These are phyloP conservation scores for Neelides folsomi DNA, from an alignment of 2,888 invertebrate species.

Conservation along the genomic window DNA sequence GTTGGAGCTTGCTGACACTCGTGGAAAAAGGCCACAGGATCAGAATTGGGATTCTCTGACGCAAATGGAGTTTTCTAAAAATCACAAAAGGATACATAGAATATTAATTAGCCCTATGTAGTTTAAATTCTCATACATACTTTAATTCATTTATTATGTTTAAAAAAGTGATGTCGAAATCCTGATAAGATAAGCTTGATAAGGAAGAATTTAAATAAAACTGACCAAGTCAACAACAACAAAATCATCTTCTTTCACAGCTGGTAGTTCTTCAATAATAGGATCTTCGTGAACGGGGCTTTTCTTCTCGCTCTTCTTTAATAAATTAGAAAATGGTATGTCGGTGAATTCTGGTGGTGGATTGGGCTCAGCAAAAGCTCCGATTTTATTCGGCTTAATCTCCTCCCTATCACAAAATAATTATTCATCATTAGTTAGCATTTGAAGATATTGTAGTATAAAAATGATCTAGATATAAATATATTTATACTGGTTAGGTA, in stretches of 20 bases:
- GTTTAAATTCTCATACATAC: not conserved
- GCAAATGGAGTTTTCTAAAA: slow-evolving; percentile 10
- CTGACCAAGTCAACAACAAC: slow-evolving; percentile 59
- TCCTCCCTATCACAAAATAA: not conserved
- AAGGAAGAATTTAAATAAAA: too few species aligned
- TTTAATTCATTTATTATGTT: too few species aligned
- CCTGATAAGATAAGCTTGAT: too few species aligned
- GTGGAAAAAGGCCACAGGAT: slow-evolving; percentile 63
- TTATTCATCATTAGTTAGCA: slow-evolving; percentile 4
- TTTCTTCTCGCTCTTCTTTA: slow-evolving; percentile 42
- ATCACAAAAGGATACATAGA: not conserved
- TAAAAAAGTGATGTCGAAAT: too few species aligned
- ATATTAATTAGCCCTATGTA: not conserved
- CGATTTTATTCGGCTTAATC: slow-evolving; percentile 59
- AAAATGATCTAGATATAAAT: too few species aligned
- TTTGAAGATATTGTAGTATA: too few species aligned
- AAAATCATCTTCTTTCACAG: slow-evolving; percentile 37
- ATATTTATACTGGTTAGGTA: too few species aligned
- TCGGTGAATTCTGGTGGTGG: slow-evolving; percentile 4
- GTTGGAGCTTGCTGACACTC: slow-evolving; percentile 62
- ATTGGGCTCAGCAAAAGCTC: slow-evolving; percentile 36
- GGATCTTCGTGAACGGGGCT: slow-evolving; percentile 46
- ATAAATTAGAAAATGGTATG: slow-evolving; percentile 29
- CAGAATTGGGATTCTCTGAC: slow-evolving; percentile 51
- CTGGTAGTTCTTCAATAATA: slow-evolving; percentile 1